phyloP scores from a whole-genome alignment of 2,888 invertebrate species.

The Hemicrepidius hirtus region DNA sequence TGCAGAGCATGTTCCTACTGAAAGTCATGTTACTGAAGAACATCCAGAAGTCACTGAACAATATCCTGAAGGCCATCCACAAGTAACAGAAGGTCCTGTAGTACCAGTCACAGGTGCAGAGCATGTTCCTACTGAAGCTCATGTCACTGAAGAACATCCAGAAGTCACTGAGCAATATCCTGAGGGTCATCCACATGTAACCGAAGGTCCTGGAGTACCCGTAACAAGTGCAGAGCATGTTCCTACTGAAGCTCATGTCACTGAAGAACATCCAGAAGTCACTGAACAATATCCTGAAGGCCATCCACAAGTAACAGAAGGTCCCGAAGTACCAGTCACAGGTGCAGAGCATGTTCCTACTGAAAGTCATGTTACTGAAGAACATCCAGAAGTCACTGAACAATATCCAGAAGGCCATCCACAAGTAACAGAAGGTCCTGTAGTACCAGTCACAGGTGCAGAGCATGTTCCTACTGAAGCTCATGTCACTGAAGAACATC shows the following conservation, averaged over 20 bases:
- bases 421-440: too few relatives aligned
- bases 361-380: not conserved
- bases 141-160: slow-evolving; percentile 13
- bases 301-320: slow-evolving; percentile 18
- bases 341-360: slow-evolving; percentile 2
- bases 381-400: slow-evolving; percentile 28
- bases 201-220: too few relatives aligned
- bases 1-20: too few relatives aligned
- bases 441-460: too few relatives aligned
- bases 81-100: too few relatives aligned
- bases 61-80: not conserved
- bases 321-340: slow-evolving; percentile 10
- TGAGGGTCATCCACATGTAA: not conserved
- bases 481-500: too few relatives aligned
- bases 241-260: too few relatives aligned
- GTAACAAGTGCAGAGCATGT: too few relatives aligned
- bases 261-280: not conserved
- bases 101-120: too few relatives aligned
- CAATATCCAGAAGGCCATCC: too few relatives aligned
- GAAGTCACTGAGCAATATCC: slow-evolving; percentile 1
- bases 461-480: slow-evolving; percentile 8
- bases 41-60: slow-evolving; percentile 16
- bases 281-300: not conserved
- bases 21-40: slow-evolving; percentile 10
- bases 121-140: too few relatives aligned